Evolutionary conservation across 2,113 vertebrate species (phyloP), one percentile per base, ranked within the genome.

Genomic region (Tragelaphus buxtoni): DNA sequence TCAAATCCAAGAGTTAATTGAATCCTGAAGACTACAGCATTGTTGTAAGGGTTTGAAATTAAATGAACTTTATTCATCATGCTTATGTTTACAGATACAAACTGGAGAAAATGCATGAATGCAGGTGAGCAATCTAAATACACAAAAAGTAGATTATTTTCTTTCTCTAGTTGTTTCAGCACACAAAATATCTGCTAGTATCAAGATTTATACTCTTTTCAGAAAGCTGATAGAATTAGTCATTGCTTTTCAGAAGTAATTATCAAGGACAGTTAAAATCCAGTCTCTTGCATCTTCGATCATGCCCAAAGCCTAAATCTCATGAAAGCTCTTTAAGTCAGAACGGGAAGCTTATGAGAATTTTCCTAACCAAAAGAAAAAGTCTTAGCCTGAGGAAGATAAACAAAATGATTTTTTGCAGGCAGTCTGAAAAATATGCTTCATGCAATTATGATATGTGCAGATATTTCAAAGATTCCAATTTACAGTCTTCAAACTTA

Each of bases 321-420:
- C 94, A 39, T 42, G 76, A 97, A 93, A 81, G 84, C 87, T 96
- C 89, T 97, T 95, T 95, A 96, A 97, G 63, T 95, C 84, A 95
- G 88, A 97, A 96, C 61, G 5, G 53, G 65, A 96, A 86, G 92
- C 61, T 96, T 97, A 87, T 76, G 77, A 94, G 30, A 96, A 89
- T 22, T 61, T 88, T 94, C 18, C 61, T 84, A 42, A 42, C 12
- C 74, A 88, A 90, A 90, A 76, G 39, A 39, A 95, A 88, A 55
- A 82, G 22, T 55, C 85, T 92, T 95, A 95, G 90, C 95, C 95
- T 61, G 58, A 69, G 74, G 60, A 97, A 47, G 2, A 89, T 95
- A 97, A 98, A 98, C 95, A 97, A 89, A 95, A 95, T 93, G 49
- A 96, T 93, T 91, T 91, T 95, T 97, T 93, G 7, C 30, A 95